A percentile compares a stretch with the other conserved stretches of the same genome.
These are phyloP conservation scores for Drymonia ruficornis DNA, from an alignment of 2,888 invertebrate genomes.

Conservation along the genomic window DNA sequence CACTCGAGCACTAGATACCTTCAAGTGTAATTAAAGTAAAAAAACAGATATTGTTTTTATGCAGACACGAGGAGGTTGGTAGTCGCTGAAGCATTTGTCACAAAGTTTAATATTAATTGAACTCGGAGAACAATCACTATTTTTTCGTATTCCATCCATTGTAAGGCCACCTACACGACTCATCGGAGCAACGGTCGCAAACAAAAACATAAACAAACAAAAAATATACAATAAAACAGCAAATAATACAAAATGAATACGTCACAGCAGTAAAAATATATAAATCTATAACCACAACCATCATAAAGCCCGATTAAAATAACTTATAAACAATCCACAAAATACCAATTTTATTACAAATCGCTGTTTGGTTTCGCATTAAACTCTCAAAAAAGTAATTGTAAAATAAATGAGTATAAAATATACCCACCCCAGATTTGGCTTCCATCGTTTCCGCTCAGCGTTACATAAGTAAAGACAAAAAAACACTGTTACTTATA, in stretches of 20 bases:
- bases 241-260: not conserved
- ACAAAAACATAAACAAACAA: not conserved
- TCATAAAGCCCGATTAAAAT: not conserved
- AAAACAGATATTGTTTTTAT: not conserved
- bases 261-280: not conserved
- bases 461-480: conserved; percentile 24
- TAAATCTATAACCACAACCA: too few relatives aligned
- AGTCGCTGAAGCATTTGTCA: not conserved
- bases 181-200: not conserved
- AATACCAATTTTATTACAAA: conserved; percentile 31
- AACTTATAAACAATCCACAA: not conserved
- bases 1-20: not conserved
- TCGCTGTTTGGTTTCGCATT: conserved; percentile 28
- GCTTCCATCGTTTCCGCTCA: conserved; percentile 45
- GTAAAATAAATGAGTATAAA: conserved; percentile 18
- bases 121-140: not conserved
- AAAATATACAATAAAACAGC: not conserved
- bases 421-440: conserved; percentile 56
- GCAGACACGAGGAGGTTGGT: not conserved
- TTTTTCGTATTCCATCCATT: not conserved
- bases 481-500: conserved; percentile 31
- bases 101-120: not conserved
- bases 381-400: not conserved
- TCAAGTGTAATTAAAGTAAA: not conserved
- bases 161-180: not conserved